Percentiles rank a stretch among this genome's conserved stretches.
Evolutionary conservation across 2,113 vertebrate species (phyloP).

Genomic region (Calyptomena viridis): DNA sequence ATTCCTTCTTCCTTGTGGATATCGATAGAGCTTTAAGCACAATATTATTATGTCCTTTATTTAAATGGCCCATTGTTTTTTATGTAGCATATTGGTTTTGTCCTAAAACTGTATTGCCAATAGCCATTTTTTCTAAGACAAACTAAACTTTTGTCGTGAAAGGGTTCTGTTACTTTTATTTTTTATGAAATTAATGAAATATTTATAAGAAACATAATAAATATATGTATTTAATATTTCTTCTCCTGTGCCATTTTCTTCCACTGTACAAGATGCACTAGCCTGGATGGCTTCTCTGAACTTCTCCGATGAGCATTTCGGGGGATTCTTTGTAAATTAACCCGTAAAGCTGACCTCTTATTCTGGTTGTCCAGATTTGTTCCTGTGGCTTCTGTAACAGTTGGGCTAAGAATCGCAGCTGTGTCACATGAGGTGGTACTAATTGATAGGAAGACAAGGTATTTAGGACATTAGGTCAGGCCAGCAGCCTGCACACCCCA

Average conservation of each 20-base stretch:
- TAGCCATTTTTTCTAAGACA: background rate
- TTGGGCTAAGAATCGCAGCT: background rate
- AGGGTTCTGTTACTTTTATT: background rate
- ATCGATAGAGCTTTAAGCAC: background rate
- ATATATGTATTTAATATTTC: slow-evolving; percentile 2
- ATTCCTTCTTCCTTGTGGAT: background rate
- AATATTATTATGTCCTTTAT: background rate
- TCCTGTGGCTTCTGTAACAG: background rate
- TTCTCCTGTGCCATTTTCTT: background rate
- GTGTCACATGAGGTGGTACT: background rate
- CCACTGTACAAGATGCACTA: background rate
- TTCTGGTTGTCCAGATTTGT: background rate
- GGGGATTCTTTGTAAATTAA: background rate
- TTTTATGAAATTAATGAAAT: background rate
- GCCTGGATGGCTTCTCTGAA: background rate
- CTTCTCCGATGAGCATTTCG: background rate
- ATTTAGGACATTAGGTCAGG: slow-evolving; percentile 18
- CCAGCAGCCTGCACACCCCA: background rate
- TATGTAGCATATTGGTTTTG: background rate
- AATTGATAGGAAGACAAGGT: background rate
- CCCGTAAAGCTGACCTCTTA: background rate
- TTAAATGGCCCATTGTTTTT: background rate
- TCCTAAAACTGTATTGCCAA: background rate
- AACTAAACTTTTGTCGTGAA: background rate
- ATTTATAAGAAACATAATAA: slow-evolving; percentile 30